These are phyloP conservation scores for Heliconius charithonia DNA, from an alignment of 2,888 invertebrate genomes.

Conservation along the genomic window DNA sequence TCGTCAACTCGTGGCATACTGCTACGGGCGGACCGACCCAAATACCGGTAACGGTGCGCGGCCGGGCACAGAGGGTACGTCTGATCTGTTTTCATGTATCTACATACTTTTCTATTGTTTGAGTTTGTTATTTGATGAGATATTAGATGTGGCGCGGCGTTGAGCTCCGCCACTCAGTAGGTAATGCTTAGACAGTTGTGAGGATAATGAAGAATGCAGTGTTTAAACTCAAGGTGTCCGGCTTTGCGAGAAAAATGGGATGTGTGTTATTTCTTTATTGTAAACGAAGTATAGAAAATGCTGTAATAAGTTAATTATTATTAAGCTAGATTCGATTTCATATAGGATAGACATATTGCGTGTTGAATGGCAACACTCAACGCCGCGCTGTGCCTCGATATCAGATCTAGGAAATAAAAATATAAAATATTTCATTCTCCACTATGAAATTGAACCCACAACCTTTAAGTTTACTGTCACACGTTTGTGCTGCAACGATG, in stretches of 20 bases:
- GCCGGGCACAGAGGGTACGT: conserved; percentile 43
- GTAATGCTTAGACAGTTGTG: too few relatives aligned
- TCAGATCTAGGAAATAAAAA: too few relatives aligned
- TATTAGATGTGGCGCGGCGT: background rate
- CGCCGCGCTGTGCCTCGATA: background rate
- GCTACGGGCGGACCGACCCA: conserved; percentile 63
- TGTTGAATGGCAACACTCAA: background rate
- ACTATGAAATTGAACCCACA: background rate
- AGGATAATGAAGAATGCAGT: too few relatives aligned
- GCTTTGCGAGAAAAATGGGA: too few relatives aligned
- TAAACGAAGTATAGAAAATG: too few relatives aligned
- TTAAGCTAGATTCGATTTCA: too few relatives aligned
- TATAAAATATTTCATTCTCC: too few relatives aligned
- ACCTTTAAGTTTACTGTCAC: background rate
- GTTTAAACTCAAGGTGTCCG: too few relatives aligned
- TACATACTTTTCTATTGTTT: background rate
- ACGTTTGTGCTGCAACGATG: too few relatives aligned
- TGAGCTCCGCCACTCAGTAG: background rate
- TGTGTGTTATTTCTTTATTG: too few relatives aligned
- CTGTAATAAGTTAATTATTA: too few relatives aligned
- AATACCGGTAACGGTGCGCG: conserved; percentile 72
- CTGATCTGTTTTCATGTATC: conserved; percentile 24
- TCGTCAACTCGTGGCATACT: conserved; percentile 56
- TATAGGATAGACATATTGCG: background rate
- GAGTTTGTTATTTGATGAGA: background rate